phyloP scores from a whole-genome alignment of 92 coral and sea anemone genomes.

The Micromussa lordhowensis region DNA sequence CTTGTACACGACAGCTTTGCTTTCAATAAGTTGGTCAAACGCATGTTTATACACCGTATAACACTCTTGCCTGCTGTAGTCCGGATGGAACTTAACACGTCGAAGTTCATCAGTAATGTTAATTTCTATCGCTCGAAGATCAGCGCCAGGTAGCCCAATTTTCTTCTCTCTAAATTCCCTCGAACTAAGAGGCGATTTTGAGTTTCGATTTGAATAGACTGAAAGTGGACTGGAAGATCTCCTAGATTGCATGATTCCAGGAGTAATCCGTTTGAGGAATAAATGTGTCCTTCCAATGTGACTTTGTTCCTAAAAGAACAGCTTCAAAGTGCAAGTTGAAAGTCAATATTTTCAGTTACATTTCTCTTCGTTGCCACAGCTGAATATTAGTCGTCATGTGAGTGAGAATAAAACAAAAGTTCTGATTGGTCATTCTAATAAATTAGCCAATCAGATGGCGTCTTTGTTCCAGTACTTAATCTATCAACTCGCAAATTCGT shows the following conservation, averaged over 20 bases:
- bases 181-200: conserved; percentile 36
- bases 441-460: conserved; percentile 55
- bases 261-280: not conserved
- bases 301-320: conserved; percentile 4
- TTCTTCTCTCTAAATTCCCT: conserved; percentile 27
- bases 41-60: conserved; percentile 84
- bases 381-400: conserved; percentile 49
- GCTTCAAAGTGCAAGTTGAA: not conserved
- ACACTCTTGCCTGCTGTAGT: conserved; percentile 70
- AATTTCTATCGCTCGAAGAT: conserved; percentile 75
- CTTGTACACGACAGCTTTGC: conserved; percentile 82
- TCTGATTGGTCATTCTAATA: conserved; percentile 41
- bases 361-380: conserved; percentile 28
- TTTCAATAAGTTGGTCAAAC: conserved; percentile 86
- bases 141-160: conserved; percentile 32
- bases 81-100: conserved; percentile 68
- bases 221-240: conserved; percentile 43
- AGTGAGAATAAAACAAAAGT: conserved; percentile 27
- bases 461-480: not conserved
- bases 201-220: conserved; percentile 4
- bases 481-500: too few species aligned
- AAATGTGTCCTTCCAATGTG: not conserved
- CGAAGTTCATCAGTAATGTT: conserved; percentile 78
- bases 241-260: conserved; percentile 8
- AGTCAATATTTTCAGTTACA: conserved; percentile 23